Base-by-base conservation (phyloP, 2,113 vertebrate genomes). In the Petroica traversi region DNA sequence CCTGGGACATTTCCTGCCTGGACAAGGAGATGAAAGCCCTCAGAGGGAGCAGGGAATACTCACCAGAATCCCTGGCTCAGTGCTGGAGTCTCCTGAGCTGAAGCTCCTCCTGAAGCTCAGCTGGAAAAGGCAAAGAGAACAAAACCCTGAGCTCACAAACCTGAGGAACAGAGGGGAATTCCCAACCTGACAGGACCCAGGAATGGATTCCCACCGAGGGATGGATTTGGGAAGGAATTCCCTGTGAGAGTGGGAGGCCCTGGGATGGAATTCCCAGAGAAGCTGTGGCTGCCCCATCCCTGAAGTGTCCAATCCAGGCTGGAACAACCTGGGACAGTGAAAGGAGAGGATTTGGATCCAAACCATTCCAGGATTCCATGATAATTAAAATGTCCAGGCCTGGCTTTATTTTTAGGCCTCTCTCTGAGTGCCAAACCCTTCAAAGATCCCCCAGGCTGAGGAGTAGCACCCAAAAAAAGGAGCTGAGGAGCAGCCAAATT, bases 401-500 rank as follows among this genome's bases (percentile, higher is more conserved):
- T 66, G 5, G 34, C 43, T 90, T 84, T 96, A 93, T 92, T 95
- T 95, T 94, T 86, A 78, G 83, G 82, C 15, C 68, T 68, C 52
- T 43, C 4, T 55, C 86, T 41, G 64, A 79, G 68, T 41, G 93
- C 73, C 80, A 68, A 91, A 29, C 80, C 52, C 54, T 59, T 52
- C 88, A 48, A 57, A 63, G 55, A 58, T 57, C 29, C 46, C 57
- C 74, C 88, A 58, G 78, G 12, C 72, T 74, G 71, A 68, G 81
- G 52, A 91, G 20, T 14, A 23, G 9, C 76, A 45, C 76, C 79
- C 46, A 33, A 85, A 93, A 85, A 93, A 79, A 66, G 66, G 69
- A 94, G 85, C 78, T 71, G 89, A 61, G 25, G 64, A 63, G 40
- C 5, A 71, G 92, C 93, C 96, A 93, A 90, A 91, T 95, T 71